Evolutionary conservation across 2,888 invertebrate genomes (phyloP), one percentile per base, ranked within the genome.

Genomic region (Pristionchus maxplancki): DNA sequence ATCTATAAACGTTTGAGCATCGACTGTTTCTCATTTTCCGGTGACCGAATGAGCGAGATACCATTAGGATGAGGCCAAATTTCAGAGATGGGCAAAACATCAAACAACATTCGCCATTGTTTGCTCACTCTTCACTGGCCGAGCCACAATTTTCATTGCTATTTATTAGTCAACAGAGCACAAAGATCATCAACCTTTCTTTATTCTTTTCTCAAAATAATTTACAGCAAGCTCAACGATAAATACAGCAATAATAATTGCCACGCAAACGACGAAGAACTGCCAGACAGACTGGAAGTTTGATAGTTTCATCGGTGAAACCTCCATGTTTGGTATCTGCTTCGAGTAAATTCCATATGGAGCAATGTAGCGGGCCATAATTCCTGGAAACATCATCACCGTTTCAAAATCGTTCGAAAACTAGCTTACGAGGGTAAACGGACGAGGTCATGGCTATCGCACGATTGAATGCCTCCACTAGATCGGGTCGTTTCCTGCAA

Each of bases 401-500:
- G n/a, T n/a, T n/a, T n/a, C n/a, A n/a, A n/a, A n/a, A n/a, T n/a
- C n/a, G n/a, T n/a, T n/a, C n/a, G 2, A 1, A 4, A 37, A 34
- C 6, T 1, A 64, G 40, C 74, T 15, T 1, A 81, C 87, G 31
- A 17, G 74, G 87, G 37, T 87, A 87, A 17, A 58, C n/a, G 24
- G 71, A n/a, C 1, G 9, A 28, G 8, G 78, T 78, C 34, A 11
- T 17, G 1, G 87, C 87, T 5, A 87, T 87, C 3, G 87, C 87
- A 1, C 71, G 87, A 28, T 87, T 87, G 34, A 87, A 44, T 3
- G 74, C 50, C n/a, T 87, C 87, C 15, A n/a, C 20, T 48, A 87
- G 20, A 24, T 78, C 53, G 20, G 31, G 74, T 11, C 86, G 64
- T 28, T 24, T 48, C 31, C 86, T 86, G 48, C 4, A 48, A 48